Conservation (phyloP, 2,888 invertebrate genomes). For the Ethmia dodecea region DNA sequence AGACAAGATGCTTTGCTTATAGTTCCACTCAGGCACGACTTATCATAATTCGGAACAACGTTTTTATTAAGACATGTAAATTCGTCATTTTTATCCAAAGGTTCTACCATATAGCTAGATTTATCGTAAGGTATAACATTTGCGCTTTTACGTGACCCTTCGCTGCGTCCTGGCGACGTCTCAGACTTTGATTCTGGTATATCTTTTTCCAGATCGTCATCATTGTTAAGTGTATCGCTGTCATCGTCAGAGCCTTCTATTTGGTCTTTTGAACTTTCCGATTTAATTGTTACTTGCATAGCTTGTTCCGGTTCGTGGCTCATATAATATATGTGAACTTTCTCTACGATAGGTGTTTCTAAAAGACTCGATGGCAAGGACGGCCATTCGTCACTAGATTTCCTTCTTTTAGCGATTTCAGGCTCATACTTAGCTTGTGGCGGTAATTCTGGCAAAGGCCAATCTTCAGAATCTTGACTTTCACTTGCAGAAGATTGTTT, state of each 20-base stretch:
- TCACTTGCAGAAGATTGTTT: constrained; percentile 74
- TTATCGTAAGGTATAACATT: constrained; percentile 69
- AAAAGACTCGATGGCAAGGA: constrained; percentile 86
- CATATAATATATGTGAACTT: constrained; percentile 88
- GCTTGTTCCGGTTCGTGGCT: constrained; percentile 87
- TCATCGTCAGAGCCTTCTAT: constrained; percentile 81
- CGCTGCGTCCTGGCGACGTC: constrained; percentile 44
- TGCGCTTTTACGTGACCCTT: constrained; percentile 45
- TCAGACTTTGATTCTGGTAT: constrained; percentile 70
- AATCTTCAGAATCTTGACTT: constrained; percentile 86
- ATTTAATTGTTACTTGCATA: constrained; percentile 82
- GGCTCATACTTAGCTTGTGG: constrained; percentile 62
- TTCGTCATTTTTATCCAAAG: constrained; percentile 59
- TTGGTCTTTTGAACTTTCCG: constrained; percentile 82
- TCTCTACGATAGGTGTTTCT: constrained; percentile 85
- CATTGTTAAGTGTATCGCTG: constrained; percentile 83
- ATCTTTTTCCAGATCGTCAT: constrained; percentile 77
- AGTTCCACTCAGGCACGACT: constrained; percentile 67
- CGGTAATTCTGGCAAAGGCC: constrained; percentile 86
- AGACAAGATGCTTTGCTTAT: constrained; percentile 66
- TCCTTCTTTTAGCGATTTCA: constrained; percentile 45
- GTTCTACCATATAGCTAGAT: constrained; percentile 72
- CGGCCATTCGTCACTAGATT: constrained; percentile 87
- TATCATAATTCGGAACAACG: constrained; percentile 65
- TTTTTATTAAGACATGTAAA: constrained; percentile 53